Base-by-base conservation (phyloP, 2,797 vertebrate species). In the Esox lucius region DNA sequence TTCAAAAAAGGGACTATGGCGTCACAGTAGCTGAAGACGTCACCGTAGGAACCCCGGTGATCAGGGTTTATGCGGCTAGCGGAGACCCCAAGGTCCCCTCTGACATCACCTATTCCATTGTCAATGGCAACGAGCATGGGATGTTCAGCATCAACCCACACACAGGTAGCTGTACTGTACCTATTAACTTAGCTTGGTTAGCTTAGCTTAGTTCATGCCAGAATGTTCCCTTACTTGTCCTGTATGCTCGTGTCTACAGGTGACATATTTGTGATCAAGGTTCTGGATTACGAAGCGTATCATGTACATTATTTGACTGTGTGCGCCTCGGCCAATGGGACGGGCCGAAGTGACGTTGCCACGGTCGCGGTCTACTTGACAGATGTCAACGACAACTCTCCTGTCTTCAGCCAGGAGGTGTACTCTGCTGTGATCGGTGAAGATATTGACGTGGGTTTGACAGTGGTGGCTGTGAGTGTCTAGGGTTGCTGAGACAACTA, bases 311-410 rank as follows among this genome's bases (percentile, higher is more conserved):
- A 94, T 82, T 85, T 96, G 79, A 96, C 93, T 0, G 89, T 96
- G n/a, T 94, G 94, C 82, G 95, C 95, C 78, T 92, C 89, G 0
- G 92, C 93, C 35, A 94, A 94, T 80, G 95, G 22, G n/a, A 61
- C 1, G 9, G 90, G 92, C 0, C 93, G 94, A 48, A 95, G 94
- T 61, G 95, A 95, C n/a, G 90, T 94, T 33, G 94, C 94, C 3
- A 94, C 94, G 0, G 92, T 96, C 78, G 95, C 86, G 80, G 83
- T 96, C 71, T 95, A 95, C 1, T 86, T 96, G 42, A 94, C 94
- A 0, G 95, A 96, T 71, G 87, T 95, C 81, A 96, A 96, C 17
- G 95, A 96, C 81, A 95, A 96, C 72, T 86, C 85, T 26, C 95
- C 95, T 0, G 79, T 90, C 71, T 96, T 96, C 79, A 95, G 94